Conservation (phyloP, 2,113 vertebrate genomes). For the Melanostigma gelatinosum region DNA sequence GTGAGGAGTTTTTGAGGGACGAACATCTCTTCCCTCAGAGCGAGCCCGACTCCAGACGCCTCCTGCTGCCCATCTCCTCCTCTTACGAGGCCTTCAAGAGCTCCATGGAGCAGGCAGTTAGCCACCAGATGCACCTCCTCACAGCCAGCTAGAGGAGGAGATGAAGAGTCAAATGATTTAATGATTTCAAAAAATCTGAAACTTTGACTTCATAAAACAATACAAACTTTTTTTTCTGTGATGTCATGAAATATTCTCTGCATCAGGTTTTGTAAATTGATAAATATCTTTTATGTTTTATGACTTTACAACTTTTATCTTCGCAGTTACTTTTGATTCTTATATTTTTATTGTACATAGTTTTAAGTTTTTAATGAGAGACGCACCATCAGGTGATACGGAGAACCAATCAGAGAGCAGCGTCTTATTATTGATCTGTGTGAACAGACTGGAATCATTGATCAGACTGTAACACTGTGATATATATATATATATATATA, state of each 20-base stretch:
- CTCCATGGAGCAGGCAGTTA: slow-evolving; percentile 89
- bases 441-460: no score
- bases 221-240: no score
- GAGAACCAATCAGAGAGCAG: no score
- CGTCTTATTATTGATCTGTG: no score
- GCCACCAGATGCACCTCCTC: slow-evolving; percentile 74
- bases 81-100: slow-evolving; percentile 89
- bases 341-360: neutral
- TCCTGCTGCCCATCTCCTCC: slow-evolving; percentile 86
- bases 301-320: slow-evolving; percentile 12
- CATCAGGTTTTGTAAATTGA: neutral
- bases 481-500: no score
- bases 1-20: neutral
- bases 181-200: neutral
- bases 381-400: neutral
- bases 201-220: neutral
- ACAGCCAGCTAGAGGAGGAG: slow-evolving; percentile 8
- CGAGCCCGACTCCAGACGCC: slow-evolving; percentile 80
- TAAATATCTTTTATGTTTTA: neutral
- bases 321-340: no score
- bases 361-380: neutral
- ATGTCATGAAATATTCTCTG: neutral
- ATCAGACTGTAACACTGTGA: no score
- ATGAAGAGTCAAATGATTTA: neutral
- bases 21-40: slow-evolving; percentile 82